Base-by-base conservation (phyloP, 2,113 vertebrate species). In the Erythrolamprus reginae region DNA sequence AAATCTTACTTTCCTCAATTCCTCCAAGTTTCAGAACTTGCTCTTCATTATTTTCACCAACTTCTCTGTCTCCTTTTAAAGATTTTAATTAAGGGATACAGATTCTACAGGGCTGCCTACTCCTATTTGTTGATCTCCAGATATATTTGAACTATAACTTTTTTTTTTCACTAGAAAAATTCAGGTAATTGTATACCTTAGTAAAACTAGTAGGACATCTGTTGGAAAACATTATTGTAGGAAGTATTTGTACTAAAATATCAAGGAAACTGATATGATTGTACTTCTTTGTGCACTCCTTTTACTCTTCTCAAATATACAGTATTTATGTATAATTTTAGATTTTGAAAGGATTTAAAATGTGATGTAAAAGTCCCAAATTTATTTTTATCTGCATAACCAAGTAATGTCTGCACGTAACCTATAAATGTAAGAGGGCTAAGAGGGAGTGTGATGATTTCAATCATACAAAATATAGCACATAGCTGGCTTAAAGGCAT, bases 401-500 rank as follows among this genome's bases (percentile, higher is more conserved):
- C 88, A 89, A 92, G 45, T 3, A 15, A 89, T 90, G 84, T n/a
- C 88, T 94, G 88, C 90, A 21, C 93, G 91, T 93, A 88, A 5
- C 53, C 89, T 65, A 88, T 87, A 90, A 86, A 85, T 38, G 15
- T 42, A 33, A 94, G 87, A 87, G 26, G 21, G 33, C 53, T 15
- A 56, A 91, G 55, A 86, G 7, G 4, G 5, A 6, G 38, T 90
- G 47, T 19, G 77, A 90, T 89, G 90, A 94, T 88, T 94, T 92
- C 50, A 90, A 84, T 90, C 50, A 89, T 86, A 88, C 1, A 0
- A 89, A 93, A 86, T 61, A 91, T 28, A 56, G 91, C 82, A 70
- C 92, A 93, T 88, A 94, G 92, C 88, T 93, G 82, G 48, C 91
- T 94, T 89, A 92, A 12, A 50, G 93, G 88, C 47, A 89, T 89